These are phyloP conservation scores for Clepsis dumicolana DNA, from an alignment of 2,888 invertebrate species.

Conservation along the genomic window DNA sequence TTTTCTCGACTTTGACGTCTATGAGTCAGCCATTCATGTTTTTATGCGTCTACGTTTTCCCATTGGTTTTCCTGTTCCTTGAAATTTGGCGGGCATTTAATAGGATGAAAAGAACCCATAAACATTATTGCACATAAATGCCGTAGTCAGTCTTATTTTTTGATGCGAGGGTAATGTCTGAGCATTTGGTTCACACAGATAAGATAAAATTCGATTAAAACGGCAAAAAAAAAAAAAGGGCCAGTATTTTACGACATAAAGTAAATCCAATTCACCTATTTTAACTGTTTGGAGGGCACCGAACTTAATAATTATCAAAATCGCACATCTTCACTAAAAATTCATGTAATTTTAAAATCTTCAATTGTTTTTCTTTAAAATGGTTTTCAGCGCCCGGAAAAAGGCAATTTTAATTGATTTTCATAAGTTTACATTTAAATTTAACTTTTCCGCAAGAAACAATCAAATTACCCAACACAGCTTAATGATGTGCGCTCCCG, in stretches of 20 bases:
- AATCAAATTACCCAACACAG: background rate
- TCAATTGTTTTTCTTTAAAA: too few species aligned
- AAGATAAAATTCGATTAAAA: background rate
- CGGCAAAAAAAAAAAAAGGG: background rate
- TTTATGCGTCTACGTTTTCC: conserved; percentile 49
- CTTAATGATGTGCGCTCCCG: background rate
- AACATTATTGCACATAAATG: conserved; percentile 48
- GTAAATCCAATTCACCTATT: background rate
- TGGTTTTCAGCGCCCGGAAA: background rate
- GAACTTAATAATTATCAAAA: too few species aligned
- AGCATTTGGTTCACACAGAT: background rate
- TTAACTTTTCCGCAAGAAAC: background rate
- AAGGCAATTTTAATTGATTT: background rate
- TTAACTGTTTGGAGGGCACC: background rate
- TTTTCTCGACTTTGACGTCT: conserved; percentile 69
- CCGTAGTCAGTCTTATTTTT: background rate
- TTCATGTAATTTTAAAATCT: background rate
- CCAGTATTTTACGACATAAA: background rate
- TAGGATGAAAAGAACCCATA: conserved; percentile 9
- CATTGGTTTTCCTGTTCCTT: conserved; percentile 22
- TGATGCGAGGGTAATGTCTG: background rate
- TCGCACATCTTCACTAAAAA: too few species aligned
- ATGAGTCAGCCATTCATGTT: conserved; percentile 69
- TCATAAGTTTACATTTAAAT: background rate
- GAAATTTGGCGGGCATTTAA: conserved; percentile 16